phyloP scores from a whole-genome alignment of 2,113 vertebrate species.

The Castor canadensis region DNA sequence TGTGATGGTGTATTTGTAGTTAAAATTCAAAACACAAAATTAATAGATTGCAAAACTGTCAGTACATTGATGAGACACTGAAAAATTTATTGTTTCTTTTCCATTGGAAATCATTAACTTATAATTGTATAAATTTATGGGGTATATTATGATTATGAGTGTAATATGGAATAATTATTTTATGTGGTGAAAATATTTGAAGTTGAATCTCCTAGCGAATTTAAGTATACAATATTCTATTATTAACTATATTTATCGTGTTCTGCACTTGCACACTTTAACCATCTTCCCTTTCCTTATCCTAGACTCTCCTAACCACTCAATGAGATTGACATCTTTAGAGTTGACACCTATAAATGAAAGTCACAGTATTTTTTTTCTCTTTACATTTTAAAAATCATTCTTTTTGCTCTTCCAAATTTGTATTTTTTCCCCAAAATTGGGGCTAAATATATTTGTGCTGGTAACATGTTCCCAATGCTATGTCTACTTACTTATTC shows the following conservation, averaged over 20 bases:
- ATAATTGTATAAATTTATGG: not conserved
- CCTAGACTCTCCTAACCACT: not conserved
- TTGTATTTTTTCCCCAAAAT: not conserved
- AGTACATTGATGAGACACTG: not conserved
- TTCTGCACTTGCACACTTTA: accelerated
- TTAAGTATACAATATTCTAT: not conserved
- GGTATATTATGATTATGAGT: not conserved
- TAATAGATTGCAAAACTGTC: not conserved
- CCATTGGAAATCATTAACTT: not conserved
- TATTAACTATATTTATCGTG: not conserved
- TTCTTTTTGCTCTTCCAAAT: not conserved
- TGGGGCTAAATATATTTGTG: not conserved
- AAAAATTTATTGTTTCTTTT: not conserved
- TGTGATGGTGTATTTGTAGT: not conserved
- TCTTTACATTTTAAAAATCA: not conserved
- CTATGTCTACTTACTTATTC: not conserved
- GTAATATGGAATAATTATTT: not conserved
- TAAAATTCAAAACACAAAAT: not conserved
- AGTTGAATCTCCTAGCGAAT: not conserved
- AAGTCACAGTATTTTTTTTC: not conserved
- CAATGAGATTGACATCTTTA: not conserved
- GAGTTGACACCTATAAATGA: not conserved
- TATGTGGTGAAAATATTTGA: not conserved
- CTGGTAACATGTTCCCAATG: not conserved
- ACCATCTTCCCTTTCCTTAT: not conserved